Conservation (phyloP, 2,113 vertebrate species). For the Pangasianodon gigas region DNA sequence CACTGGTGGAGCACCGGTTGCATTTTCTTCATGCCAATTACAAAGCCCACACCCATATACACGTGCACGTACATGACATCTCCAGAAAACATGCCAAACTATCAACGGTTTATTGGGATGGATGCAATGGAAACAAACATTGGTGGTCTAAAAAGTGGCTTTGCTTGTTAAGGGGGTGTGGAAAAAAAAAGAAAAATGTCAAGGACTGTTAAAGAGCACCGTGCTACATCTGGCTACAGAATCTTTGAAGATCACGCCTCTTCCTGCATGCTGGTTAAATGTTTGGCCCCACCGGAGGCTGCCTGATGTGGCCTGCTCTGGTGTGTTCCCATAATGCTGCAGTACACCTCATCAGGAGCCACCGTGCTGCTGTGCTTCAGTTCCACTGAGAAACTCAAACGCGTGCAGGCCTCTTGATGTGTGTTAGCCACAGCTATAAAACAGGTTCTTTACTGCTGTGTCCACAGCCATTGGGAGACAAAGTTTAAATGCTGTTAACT, state of each 20-base stretch:
- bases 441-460: conserved; percentile 38
- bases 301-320: conserved; percentile 41
- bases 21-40: conserved; percentile 20
- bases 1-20: neutral
- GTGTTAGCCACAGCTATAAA: conserved; percentile 51
- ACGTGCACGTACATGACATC: conserved; percentile 18
- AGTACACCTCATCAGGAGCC: conserved; percentile 46
- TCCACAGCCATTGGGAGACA: conserved; percentile 21
- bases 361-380: conserved; percentile 18
- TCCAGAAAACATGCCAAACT: conserved; percentile 3
- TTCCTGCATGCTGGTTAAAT: conserved; percentile 43
- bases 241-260: conserved; percentile 48
- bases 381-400: conserved; percentile 38
- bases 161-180: neutral
- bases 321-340: conserved; percentile 46
- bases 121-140: conserved; percentile 40
- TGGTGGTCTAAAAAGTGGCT: conserved; percentile 32
- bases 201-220: conserved; percentile 40
- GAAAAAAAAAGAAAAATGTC: neutral
- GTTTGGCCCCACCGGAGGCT: conserved; percentile 22
- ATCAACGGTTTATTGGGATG: neutral
- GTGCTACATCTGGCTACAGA: conserved; percentile 43
- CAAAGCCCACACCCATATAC: conserved; percentile 15
- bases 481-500: conserved; percentile 32
- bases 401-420: conserved; percentile 50